phyloP scores from a whole-genome alignment of 2,797 vertebrate species.

The Antrozous pallidus region DNA sequence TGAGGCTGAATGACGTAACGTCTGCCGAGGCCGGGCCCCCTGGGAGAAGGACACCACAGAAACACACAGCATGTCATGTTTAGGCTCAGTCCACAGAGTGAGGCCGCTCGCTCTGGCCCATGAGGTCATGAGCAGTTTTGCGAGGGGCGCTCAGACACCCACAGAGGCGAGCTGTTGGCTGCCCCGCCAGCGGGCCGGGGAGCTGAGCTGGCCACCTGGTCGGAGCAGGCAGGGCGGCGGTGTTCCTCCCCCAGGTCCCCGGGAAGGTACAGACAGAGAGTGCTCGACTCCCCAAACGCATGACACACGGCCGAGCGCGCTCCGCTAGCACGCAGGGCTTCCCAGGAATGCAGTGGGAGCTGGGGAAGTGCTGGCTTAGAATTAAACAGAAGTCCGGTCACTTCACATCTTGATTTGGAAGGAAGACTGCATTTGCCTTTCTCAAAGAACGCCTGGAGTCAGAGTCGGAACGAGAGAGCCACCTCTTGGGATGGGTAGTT shows the following conservation, averaged over 20 bases:
- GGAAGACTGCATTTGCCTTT: constrained; percentile 50
- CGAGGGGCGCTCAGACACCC: constrained; percentile 40
- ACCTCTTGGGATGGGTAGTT: constrained; percentile 39
- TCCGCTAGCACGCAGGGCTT: constrained; percentile 21
- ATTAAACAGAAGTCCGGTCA: constrained; percentile 60
- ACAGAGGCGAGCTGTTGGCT: constrained; percentile 63
- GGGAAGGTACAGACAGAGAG: not conserved
- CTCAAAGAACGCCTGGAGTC: constrained; percentile 35
- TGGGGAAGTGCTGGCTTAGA: constrained; percentile 56
- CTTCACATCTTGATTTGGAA: constrained; percentile 51
- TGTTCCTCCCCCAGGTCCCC: not conserved
- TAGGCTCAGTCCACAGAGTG: constrained; percentile 75
- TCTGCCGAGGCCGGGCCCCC: constrained; percentile 73
- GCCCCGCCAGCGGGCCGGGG: not conserved
- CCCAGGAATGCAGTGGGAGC: constrained; percentile 53
- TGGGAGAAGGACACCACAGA: constrained; percentile 75
- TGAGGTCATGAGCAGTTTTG: constrained; percentile 67
- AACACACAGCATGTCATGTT: constrained; percentile 74
- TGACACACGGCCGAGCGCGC: not conserved
- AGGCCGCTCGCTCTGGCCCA: constrained; percentile 69
- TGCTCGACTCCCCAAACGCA: not conserved
- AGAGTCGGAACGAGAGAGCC: constrained; percentile 32
- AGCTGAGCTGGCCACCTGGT: constrained; percentile 62
- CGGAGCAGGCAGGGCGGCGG: not conserved
- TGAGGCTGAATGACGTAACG: constrained; percentile 78